These are phyloP conservation scores for Muschampia plurimacula DNA, from an alignment of 2,888 invertebrate genomes.

Conservation along the genomic window DNA sequence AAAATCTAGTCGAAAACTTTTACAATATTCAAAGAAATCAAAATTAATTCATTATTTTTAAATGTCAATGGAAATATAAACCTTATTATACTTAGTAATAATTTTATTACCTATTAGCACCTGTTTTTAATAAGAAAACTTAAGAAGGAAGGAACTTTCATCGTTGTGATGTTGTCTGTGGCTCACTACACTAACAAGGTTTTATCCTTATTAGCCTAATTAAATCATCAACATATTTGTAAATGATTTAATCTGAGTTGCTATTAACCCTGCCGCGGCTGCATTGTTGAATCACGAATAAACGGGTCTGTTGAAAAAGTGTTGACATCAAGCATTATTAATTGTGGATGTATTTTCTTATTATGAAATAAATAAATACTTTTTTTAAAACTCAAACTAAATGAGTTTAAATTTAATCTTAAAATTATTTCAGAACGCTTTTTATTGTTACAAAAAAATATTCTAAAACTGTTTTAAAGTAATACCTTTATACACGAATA, in stretches of 20 bases:
- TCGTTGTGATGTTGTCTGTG: neutral
- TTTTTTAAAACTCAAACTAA: neutral
- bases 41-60: too few relatives aligned
- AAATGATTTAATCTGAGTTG: constrained; percentile 1
- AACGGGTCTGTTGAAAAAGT: constrained; percentile 28
- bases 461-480: neutral
- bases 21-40: neutral
- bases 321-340: constrained; percentile 14
- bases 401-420: neutral
- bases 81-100: too few relatives aligned
- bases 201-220: constrained; percentile 4
- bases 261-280: constrained; percentile 23
- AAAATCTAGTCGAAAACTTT: neutral
- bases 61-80: neutral
- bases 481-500: constrained; percentile 7
- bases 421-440: neutral
- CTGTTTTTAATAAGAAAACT: neutral
- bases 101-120: neutral
- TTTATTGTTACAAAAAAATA: neutral
- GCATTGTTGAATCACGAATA: constrained; percentile 25
- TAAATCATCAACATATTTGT: constrained; percentile 7
- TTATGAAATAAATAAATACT: neutral
- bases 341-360: neutral
- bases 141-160: too few relatives aligned
- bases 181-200: constrained; percentile 15